Conservation (phyloP, 2,888 invertebrate species). For the Syritta pipiens region DNA sequence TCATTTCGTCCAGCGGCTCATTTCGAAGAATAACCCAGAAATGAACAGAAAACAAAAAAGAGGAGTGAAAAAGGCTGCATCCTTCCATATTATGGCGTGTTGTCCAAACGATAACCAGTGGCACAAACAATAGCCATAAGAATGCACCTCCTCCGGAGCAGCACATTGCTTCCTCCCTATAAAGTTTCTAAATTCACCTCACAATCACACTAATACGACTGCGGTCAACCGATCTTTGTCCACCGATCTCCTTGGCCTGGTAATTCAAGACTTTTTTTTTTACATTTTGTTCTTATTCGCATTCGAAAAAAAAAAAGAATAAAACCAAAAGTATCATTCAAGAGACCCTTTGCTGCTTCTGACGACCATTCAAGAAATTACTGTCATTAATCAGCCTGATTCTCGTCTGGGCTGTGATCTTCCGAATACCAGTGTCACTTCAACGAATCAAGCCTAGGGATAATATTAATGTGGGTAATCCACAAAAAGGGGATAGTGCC, state of each 20-base stretch:
- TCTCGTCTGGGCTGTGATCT: slow-evolving; percentile 45
- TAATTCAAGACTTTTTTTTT: slow-evolving; percentile 19
- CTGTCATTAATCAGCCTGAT: slow-evolving; percentile 60
- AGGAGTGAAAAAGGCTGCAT: slow-evolving; percentile 32
- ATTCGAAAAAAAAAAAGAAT: too few relatives aligned
- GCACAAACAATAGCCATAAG: slow-evolving; percentile 56
- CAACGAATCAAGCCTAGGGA: slow-evolving; percentile 59
- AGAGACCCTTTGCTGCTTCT: slow-evolving; percentile 63
- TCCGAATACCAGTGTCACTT: slow-evolving; percentile 65
- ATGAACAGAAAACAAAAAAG: slow-evolving; percentile 8
- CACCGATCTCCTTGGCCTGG: slow-evolving; percentile 36
- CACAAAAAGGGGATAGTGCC: slow-evolving; percentile 60
- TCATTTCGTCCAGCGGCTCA: slow-evolving; percentile 25
- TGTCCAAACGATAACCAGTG: slow-evolving; percentile 50
- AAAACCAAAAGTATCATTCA: slow-evolving; percentile 46
- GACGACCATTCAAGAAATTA: slow-evolving; percentile 69
- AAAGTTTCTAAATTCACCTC: slow-evolving; percentile 49
- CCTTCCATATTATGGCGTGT: slow-evolving; percentile 24
- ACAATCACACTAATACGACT: slow-evolving; percentile 55
- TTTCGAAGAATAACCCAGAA: slow-evolving; percentile 64
- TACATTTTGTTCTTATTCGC: too few relatives aligned
- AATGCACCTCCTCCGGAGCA: slow-evolving; percentile 56
- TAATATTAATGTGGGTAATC: slow-evolving; percentile 67
- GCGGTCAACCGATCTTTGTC: slow-evolving; percentile 56
- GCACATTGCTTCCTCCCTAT: slow-evolving; percentile 38